Base-by-base conservation (phyloP, 30 jellyfish, hydroid and myxozoan species). In the Pseudorhiza aurosa region DNA sequence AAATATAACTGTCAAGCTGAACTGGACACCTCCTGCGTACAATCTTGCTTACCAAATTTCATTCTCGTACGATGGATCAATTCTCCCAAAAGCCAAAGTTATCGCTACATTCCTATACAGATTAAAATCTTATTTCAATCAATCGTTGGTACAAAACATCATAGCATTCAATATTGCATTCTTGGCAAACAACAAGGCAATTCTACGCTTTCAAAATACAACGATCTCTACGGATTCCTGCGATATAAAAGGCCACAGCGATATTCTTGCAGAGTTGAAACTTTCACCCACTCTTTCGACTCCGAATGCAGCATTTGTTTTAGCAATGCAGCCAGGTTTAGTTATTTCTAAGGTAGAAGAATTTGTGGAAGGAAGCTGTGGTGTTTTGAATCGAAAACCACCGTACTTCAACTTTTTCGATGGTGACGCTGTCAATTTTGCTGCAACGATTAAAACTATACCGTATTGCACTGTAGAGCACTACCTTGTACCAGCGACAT, bases 251-350 rank as follows among this genome's bases (percentile, higher is more conserved):
- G 94, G 77, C 10, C 55, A 68, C 30, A 40, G 29, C 26, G 72
- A 39, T 19, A 85, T 91, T 9, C 27, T 53, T 11, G 56, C 28
- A 12, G 67, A 42, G 67, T 68, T 90, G n/a, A 72, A 32, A 11
- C 30, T 26, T 4, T 26, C 59, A 8, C 40, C 29, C 4, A 12
- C 27, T 4, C 65, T 55, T 24, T 33, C 68, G n/a, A 35, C 63
- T 30, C 94, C 96, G 28, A 82, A 53, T 53, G 68, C 85, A 0
- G 58, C 55, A 8, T 72, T 90, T 6, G 40, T 51, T 1, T 24
- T 89, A 1, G 94, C 97, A 19, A 90, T 90, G 97, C 72, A 59
- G 73, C 97, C 97, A 24, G 65, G 64, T 5, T 82, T 82, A 10
- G 35, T 43, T 9, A 47, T 90, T 31, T 31, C 55, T 3, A 74